phyloP scores from a whole-genome alignment of 2,113 vertebrate species.

The Dendropsophus ebraccatus region DNA sequence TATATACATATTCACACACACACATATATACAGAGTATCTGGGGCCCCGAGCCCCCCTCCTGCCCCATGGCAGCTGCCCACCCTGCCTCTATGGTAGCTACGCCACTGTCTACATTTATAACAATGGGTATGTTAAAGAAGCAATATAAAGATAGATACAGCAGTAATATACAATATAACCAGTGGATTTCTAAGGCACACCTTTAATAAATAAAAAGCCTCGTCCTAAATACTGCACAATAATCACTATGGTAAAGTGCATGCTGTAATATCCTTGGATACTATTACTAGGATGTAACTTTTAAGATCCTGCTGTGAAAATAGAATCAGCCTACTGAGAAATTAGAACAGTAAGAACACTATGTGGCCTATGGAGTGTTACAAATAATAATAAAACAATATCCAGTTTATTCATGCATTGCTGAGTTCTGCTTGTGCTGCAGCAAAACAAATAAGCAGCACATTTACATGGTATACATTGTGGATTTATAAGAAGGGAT shows the following conservation, averaged over 20 bases:
- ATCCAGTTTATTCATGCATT: constrained; percentile 11
- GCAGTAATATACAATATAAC: neutral
- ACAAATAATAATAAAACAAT: constrained; percentile 8
- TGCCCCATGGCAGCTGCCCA: too few relatives aligned
- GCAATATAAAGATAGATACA: too few relatives aligned
- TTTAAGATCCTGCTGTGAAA: constrained; percentile 19
- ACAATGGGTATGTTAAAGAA: too few relatives aligned
- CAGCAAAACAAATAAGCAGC: neutral
- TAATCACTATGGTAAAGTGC: too few relatives aligned
- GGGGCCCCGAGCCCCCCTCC: too few relatives aligned
- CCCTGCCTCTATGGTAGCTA: too few relatives aligned
- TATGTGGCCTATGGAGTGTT: constrained; percentile 2
- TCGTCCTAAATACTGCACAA: neutral
- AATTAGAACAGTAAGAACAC: neutral
- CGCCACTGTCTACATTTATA: too few relatives aligned
- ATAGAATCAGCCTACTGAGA: neutral
- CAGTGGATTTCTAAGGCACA: too few relatives aligned
- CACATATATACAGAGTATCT: too few relatives aligned
- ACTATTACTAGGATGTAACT: neutral
- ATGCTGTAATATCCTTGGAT: neutral
- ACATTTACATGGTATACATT: neutral
- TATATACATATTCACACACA: too few relatives aligned
- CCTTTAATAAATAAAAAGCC: neutral
- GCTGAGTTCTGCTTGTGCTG: neutral
- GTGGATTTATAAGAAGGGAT: neutral